Evolutionary conservation across 2,888 invertebrate genomes (phyloP).

Genomic region (Drosophila recens): DNA sequence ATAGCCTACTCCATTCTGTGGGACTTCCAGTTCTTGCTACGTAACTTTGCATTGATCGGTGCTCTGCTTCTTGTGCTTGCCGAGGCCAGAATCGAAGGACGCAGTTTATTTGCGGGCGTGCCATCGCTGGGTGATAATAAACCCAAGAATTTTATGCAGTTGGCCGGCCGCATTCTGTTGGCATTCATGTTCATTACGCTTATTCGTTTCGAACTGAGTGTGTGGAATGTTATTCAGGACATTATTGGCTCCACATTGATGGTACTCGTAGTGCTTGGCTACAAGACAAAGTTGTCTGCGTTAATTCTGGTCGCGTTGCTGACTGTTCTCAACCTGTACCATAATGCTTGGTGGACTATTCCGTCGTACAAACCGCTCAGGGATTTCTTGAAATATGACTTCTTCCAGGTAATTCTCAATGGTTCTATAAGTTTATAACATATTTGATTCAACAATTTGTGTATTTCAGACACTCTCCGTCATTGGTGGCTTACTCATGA

Average conservation of each 20-base stretch:
- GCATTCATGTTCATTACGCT: slow-evolving; percentile 99
- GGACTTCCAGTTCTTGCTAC: slow-evolving; percentile 98
- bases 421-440: neutral
- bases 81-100: slow-evolving; percentile 97
- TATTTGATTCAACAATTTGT: neutral
- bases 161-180: slow-evolving; percentile 96
- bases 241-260: slow-evolving; percentile 97
- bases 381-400: slow-evolving; percentile 99
- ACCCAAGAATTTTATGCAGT: slow-evolving; percentile 97
- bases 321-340: slow-evolving; percentile 95
- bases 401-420: slow-evolving; percentile 94
- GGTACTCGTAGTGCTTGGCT: slow-evolving; percentile 98
- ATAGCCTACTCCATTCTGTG: slow-evolving; percentile 98
- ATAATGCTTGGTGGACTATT: slow-evolving; percentile 99
- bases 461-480: slow-evolving; percentile 97
- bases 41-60: slow-evolving; percentile 98
- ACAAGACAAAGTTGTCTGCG: slow-evolving; percentile 99
- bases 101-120: slow-evolving; percentile 98
- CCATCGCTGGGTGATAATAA: slow-evolving; percentile 97
- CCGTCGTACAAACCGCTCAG: slow-evolving; percentile 97
- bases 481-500: slow-evolving; percentile 98
- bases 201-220: slow-evolving; percentile 95
- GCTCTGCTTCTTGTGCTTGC: slow-evolving; percentile 98
- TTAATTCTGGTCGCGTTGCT: slow-evolving; percentile 96
- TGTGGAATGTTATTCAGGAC: slow-evolving; percentile 96